These are phyloP conservation scores for Enteromius anoplus DNA, from an alignment of 2,797 vertebrate genomes.

Conservation along the genomic window DNA sequence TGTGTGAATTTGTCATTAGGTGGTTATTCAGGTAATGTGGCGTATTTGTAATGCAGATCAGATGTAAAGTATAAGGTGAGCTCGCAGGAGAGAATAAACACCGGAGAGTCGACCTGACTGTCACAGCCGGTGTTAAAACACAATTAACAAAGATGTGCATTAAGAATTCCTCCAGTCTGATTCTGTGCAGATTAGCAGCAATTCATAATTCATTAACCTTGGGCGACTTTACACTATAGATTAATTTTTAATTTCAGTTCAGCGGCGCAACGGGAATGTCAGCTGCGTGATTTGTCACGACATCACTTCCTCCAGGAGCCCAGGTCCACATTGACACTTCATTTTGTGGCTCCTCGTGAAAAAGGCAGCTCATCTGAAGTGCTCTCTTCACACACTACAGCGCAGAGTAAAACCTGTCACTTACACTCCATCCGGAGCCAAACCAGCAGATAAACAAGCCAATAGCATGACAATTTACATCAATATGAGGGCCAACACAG, in stretches of 20 bases:
- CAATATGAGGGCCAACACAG: constrained; percentile 3
- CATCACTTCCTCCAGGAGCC: constrained; percentile 25
- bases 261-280: constrained; percentile 38
- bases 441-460: constrained; percentile 26
- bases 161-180: constrained; percentile 56
- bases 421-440: constrained; percentile 31
- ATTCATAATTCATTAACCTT: constrained; percentile 60
- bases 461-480: constrained; percentile 34
- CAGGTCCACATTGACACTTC: constrained; percentile 33
- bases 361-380: background rate
- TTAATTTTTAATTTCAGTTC: constrained; percentile 58
- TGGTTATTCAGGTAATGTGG: background rate
- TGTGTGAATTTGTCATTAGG: background rate
- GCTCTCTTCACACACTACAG: constrained; percentile 12
- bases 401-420: constrained; percentile 6
- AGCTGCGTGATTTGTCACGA: constrained; percentile 44
- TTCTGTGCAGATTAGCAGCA: constrained; percentile 56
- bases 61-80: constrained; percentile 8
- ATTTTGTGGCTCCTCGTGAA: background rate
- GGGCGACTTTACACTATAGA: constrained; percentile 54
- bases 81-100: constrained; percentile 6
- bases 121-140: constrained; percentile 52
- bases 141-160: constrained; percentile 50
- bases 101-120: constrained; percentile 23
- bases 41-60: constrained; percentile 28